Conservation (phyloP, 2,113 vertebrate species). For the Tonatia bakeri region DNA sequence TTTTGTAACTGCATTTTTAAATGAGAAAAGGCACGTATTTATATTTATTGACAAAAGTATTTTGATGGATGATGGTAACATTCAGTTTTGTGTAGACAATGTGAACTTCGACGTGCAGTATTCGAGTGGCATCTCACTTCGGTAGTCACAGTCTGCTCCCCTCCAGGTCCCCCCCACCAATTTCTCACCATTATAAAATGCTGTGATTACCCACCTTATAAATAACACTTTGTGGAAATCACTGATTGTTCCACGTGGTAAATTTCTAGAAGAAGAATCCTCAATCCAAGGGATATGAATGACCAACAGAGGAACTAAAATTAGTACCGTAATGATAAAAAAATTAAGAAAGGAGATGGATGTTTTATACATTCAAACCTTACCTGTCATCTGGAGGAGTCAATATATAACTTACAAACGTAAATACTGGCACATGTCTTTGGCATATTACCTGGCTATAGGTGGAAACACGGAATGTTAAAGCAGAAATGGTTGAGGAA, state of each 20-base stretch:
- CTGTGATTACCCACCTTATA: not conserved
- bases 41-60: not conserved
- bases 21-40: not conserved
- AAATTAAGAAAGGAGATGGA: not conserved
- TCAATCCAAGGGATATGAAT: not conserved
- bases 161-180: not conserved
- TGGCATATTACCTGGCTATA: not conserved
- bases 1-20: not conserved
- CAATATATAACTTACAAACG: not conserved
- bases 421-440: not conserved
- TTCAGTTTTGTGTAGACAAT: constrained; percentile 11
- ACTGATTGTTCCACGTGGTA: not conserved
- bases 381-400: not conserved
- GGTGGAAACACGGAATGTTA: not conserved
- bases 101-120: not conserved
- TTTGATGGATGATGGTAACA: not conserved
- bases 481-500: not conserved
- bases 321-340: not conserved
- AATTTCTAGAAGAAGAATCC: not conserved
- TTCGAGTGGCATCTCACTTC: not conserved
- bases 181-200: not conserved
- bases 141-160: not conserved
- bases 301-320: not conserved
- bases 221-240: not conserved
- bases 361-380: not conserved